These are phyloP conservation scores for Sycophila sp. DNA, from an alignment of 1,140 invertebrate species.

Conservation along the genomic window DNA sequence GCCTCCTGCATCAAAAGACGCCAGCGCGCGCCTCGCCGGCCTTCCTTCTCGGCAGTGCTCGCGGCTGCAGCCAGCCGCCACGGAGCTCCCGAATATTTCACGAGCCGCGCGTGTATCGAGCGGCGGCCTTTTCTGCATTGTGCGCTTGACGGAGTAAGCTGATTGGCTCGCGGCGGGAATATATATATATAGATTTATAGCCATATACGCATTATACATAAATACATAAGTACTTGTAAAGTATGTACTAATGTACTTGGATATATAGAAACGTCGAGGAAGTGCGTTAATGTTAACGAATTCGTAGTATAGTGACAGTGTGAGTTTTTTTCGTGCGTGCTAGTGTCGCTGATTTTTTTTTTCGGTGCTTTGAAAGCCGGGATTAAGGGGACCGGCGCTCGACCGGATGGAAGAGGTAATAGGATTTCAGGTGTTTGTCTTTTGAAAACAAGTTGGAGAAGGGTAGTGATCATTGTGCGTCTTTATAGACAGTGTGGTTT, in stretches of 20 bases:
- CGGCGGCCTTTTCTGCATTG: no score
- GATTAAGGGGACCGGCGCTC: background rate
- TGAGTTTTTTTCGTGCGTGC: no score
- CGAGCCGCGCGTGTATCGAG: background rate
- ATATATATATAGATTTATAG: background rate
- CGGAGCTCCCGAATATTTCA: conserved; percentile 7
- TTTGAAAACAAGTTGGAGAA: no score
- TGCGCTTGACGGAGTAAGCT: background rate
- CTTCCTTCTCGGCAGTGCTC: background rate
- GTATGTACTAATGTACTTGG: no score
- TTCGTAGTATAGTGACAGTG: no score
- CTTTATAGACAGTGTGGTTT: no score
- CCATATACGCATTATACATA: no score
- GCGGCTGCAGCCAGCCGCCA: background rate
- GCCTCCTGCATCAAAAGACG: background rate
- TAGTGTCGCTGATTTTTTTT: background rate
- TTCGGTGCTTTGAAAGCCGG: background rate
- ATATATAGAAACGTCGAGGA: background rate
- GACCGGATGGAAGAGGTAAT: background rate
- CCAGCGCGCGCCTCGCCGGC: background rate
- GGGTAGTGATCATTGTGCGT: no score
- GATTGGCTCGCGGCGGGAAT: background rate
- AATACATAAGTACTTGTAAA: no score
- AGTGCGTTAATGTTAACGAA: background rate
- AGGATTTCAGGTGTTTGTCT: no score